Percentiles rank a stretch among this genome's conserved stretches.
phyloP scores from a whole-genome alignment of 2,113 vertebrate genomes.

The Mustelus asterias region DNA sequence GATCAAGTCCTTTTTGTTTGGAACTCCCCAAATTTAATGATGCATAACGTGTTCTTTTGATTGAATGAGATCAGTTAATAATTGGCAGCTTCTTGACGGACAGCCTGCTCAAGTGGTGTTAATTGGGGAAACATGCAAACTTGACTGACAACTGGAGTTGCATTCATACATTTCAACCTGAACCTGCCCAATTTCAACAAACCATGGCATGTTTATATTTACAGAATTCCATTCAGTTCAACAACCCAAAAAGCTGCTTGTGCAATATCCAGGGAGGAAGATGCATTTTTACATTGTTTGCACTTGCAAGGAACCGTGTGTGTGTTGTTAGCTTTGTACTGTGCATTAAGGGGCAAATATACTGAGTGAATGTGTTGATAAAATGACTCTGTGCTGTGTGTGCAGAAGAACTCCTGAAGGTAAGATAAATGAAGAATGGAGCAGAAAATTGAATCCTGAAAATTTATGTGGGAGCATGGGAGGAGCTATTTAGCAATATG shows the following conservation, averaged over 20 bases:
- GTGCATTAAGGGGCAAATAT: not conserved
- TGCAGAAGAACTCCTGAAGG: not conserved
- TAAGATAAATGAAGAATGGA: too few relatives aligned
- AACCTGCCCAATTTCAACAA: not conserved
- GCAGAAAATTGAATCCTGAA: not conserved
- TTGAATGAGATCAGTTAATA: slow-evolving; percentile 12
- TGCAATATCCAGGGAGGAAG: not conserved
- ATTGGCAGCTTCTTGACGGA: not conserved
- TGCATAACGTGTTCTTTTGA: not conserved
- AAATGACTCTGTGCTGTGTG: not conserved
- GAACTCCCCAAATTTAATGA: not conserved
- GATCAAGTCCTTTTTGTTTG: too few relatives aligned
- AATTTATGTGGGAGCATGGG: too few relatives aligned
- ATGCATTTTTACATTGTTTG: not conserved
- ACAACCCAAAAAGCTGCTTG: not conserved
- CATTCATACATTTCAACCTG: not conserved
- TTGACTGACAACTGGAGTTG: not conserved
- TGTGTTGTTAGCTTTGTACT: not conserved
- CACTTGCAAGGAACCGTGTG: not conserved
- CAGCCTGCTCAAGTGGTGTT: not conserved
- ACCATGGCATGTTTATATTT: not conserved
- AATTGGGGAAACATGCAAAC: not conserved
- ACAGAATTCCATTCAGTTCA: not conserved
- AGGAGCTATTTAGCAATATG: not conserved
- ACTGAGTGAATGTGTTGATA: not conserved